Evolutionary conservation across 2,113 vertebrate species (phyloP).

Genomic region (Rutilus rutilus): DNA sequence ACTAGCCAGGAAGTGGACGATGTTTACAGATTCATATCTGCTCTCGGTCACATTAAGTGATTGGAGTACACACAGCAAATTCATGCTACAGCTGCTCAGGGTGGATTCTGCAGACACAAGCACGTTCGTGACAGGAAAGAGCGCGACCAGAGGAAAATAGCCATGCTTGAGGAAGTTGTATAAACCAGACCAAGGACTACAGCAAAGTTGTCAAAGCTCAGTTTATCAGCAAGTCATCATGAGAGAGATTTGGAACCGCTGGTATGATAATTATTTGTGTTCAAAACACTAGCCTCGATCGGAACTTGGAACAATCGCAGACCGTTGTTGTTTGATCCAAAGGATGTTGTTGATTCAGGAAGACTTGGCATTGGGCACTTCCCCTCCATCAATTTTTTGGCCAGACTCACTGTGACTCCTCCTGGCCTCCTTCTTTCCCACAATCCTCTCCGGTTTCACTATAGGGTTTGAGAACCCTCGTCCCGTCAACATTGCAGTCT

Average conservation of each 20-base stretch:
- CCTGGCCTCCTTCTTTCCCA: conserved; percentile 8
- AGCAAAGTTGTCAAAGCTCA: conserved; percentile 38
- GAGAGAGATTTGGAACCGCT: conserved; percentile 26
- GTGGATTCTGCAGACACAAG: conserved; percentile 51
- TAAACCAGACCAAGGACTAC: conserved; percentile 22
- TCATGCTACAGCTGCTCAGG: conserved; percentile 63
- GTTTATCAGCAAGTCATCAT: conserved; percentile 32
- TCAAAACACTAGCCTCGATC: conserved; percentile 14
- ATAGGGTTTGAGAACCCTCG: conserved; percentile 49
- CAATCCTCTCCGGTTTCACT: not conserved
- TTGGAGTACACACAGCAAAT: not conserved
- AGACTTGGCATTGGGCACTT: conserved; percentile 33
- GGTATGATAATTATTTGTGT: conserved; percentile 11
- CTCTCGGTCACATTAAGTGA: conserved; percentile 33
- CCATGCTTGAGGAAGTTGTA: conserved; percentile 27
- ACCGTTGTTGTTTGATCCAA: not conserved
- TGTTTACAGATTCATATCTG: conserved; percentile 51
- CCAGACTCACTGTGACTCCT: conserved; percentile 60
- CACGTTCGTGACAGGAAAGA: conserved; percentile 20
- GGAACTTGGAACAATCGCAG: not conserved
- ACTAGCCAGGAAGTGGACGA: conserved; percentile 53
- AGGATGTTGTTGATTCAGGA: conserved; percentile 1
- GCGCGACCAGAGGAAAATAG: conserved; percentile 12
- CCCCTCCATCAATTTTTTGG: conserved; percentile 26
- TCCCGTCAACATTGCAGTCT: conserved; percentile 42